Evolutionary conservation across 2,797 vertebrate species (phyloP).

Genomic region (Telmatherina bonti): DNA sequence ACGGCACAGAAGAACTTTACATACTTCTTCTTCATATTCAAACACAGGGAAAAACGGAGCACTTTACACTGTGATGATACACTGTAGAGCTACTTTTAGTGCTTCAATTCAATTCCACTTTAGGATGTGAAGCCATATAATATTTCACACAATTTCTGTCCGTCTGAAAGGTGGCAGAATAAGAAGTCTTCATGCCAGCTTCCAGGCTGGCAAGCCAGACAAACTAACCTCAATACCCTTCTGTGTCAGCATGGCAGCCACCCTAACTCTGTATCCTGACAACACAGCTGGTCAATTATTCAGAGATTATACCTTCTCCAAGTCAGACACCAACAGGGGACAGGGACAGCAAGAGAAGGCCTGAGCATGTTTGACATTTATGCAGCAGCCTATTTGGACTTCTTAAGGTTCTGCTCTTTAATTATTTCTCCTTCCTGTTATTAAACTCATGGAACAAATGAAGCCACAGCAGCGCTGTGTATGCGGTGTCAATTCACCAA

Average conservation of each 20-base stretch:
- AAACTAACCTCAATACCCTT: constrained; percentile 46
- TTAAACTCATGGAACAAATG: neutral
- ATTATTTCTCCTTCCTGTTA: neutral
- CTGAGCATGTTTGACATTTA: constrained; percentile 33
- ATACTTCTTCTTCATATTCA: constrained; percentile 70
- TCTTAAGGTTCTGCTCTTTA: constrained; percentile 2
- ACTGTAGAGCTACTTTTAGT: constrained; percentile 1
- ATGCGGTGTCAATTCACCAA: neutral
- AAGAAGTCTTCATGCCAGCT: constrained; percentile 19
- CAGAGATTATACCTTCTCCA: constrained; percentile 64
- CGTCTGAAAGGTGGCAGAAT: neutral
- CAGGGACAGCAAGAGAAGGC: constrained; percentile 32
- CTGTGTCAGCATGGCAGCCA: constrained; percentile 49
- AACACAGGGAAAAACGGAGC: constrained; percentile 35
- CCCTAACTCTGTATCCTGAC: constrained; percentile 44
- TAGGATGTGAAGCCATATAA: constrained; percentile 6
- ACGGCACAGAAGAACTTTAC: constrained; percentile 47
- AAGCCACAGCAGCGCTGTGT: neutral
- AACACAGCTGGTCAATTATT: constrained; percentile 80
- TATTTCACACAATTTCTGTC: constrained; percentile 15
- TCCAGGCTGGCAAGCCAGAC: constrained; percentile 34
- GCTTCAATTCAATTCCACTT: constrained; percentile 1
- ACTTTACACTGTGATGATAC: neutral
- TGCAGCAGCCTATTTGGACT: constrained; percentile 8
- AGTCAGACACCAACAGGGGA: constrained; percentile 66